Conservation (phyloP, 2,888 invertebrate species). For the Rhopalosiphum nymphaeae region DNA sequence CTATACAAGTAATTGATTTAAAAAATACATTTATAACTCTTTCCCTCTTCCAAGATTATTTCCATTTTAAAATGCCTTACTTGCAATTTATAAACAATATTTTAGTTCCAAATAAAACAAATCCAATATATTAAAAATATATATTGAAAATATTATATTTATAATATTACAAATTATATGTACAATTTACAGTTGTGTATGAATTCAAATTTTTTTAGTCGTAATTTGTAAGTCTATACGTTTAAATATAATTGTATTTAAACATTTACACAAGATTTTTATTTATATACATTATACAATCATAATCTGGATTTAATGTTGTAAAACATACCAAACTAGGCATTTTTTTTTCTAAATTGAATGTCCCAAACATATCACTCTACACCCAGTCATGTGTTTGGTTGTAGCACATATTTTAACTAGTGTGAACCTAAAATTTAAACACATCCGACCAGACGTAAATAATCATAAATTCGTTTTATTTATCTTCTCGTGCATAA, state of each 20-base stretch:
- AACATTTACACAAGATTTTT: not conserved
- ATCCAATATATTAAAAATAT: not conserved
- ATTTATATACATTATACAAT: not conserved
- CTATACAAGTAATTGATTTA: not conserved
- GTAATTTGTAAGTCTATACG: not conserved
- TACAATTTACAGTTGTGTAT: not conserved
- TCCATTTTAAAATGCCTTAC: not conserved
- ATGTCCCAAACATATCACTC: not conserved
- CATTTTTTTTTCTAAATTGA: not conserved
- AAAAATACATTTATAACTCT: not conserved
- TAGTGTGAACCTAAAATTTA: not conserved
- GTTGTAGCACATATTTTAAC: not conserved
- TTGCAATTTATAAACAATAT: not conserved
- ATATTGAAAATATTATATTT: not conserved
- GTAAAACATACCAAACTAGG: not conserved
- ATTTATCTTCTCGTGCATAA: conserved; percentile 41
- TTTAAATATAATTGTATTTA: not conserved
- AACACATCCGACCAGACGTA: conserved; percentile 35
- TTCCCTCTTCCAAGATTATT: not conserved
- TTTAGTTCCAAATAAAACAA: too few species aligned
- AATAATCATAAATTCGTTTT: conserved; percentile 35
- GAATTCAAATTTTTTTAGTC: not conserved
- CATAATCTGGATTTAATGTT: not conserved
- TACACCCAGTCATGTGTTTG: not conserved
- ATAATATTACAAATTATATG: not conserved